Percentiles rank a stretch among this genome's conserved stretches.
phyloP scores from a whole-genome alignment of 30 jellyfish, hydroid and myxozoan species.

The Aurelia aurita complex sp. Pacific region DNA sequence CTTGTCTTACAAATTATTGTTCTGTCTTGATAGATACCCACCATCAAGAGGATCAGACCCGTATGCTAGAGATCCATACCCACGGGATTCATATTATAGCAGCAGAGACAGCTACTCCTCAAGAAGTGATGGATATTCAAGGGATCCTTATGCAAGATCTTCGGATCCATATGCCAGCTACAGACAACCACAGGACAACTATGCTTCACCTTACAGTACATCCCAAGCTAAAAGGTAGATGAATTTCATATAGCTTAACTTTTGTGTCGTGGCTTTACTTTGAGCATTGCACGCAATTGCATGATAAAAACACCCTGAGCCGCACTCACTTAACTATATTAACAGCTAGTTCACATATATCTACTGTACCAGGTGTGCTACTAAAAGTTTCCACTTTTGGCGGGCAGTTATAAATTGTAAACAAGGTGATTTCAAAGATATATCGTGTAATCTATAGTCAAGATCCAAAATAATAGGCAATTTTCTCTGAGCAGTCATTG shows the following conservation, averaged over 20 bases:
- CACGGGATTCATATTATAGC: conserved; percentile 60
- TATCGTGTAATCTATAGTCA: too few relatives aligned
- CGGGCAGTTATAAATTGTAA: too few relatives aligned
- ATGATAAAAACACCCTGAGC: too few relatives aligned
- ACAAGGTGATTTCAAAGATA: too few relatives aligned
- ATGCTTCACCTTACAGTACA: conserved; percentile 50
- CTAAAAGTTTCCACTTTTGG: too few relatives aligned
- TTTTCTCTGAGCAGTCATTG: too few relatives aligned
- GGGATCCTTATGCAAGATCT: conserved; percentile 71
- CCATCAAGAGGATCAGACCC: conserved; percentile 76
- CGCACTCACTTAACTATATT: too few relatives aligned
- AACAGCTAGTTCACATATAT: too few relatives aligned
- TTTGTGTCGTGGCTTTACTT: background rate
- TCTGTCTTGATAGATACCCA: conserved; percentile 27
- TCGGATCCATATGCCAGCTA: conserved; percentile 70
- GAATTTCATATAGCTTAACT: background rate
- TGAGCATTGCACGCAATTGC: too few relatives aligned
- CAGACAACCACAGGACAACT: conserved; percentile 58
- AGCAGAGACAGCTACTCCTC: conserved; percentile 67
- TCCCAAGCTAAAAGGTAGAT: conserved; percentile 41
- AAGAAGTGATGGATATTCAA: conserved; percentile 37
- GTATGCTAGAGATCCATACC: conserved; percentile 77
- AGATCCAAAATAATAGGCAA: too few relatives aligned
- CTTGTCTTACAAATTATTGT: background rate
- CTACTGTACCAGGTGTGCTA: too few relatives aligned